Conservation (phyloP, 2,888 invertebrate species). For the Hirtodrosophila histrioides region DNA sequence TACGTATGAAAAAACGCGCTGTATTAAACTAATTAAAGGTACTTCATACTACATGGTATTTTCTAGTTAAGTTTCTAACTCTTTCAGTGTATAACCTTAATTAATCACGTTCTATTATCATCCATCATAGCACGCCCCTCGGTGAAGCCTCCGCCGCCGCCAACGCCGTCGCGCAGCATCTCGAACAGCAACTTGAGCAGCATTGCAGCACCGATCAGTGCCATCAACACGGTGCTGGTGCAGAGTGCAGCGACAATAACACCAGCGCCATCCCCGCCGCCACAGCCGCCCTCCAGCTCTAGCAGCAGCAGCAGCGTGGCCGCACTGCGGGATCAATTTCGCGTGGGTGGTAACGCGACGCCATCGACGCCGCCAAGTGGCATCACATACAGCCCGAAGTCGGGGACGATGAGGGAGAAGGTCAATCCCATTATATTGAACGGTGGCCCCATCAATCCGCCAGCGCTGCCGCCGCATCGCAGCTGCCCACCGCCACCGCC, state of each 20-base stretch:
- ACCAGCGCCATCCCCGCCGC: constrained; percentile 65
- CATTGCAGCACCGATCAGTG: constrained; percentile 70
- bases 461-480: constrained; percentile 84
- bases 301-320: constrained; percentile 81
- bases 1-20: too few relatives aligned
- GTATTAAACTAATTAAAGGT: too few relatives aligned
- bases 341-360: constrained; percentile 69
- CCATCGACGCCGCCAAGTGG: constrained; percentile 60
- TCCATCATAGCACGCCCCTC: constrained; percentile 81
- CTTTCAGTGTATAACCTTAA: neutral
- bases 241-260: constrained; percentile 61
- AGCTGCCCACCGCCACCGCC: constrained; percentile 84
- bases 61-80: too few relatives aligned
- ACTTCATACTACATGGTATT: too few relatives aligned
- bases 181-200: constrained; percentile 83
- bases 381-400: constrained; percentile 67
- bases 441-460: constrained; percentile 81
- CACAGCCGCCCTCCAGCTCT: constrained; percentile 74
- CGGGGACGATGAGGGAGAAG: constrained; percentile 62
- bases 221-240: constrained; percentile 75
- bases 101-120: constrained; percentile 8
- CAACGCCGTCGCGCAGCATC: constrained; percentile 84
- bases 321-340: constrained; percentile 83
- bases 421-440: constrained; percentile 79
- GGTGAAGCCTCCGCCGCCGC: constrained; percentile 84